Evolutionary conservation across 2,113 vertebrate species (phyloP).

Genomic region (Struthidea cinerea): DNA sequence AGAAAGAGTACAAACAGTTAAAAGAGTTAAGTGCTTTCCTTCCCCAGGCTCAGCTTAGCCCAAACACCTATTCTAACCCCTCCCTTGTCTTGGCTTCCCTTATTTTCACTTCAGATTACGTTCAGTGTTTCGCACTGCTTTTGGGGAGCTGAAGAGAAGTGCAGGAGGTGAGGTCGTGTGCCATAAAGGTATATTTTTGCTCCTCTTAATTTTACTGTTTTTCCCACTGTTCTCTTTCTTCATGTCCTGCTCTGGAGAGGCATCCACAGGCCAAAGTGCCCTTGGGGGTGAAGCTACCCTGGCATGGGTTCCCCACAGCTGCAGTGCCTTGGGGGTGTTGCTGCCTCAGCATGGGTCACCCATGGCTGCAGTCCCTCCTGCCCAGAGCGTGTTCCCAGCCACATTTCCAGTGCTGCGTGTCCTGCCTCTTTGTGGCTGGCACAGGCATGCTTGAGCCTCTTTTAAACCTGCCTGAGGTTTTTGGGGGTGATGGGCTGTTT

Average conservation of each 20-base stretch:
- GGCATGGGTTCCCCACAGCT: not conserved
- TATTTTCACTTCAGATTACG: not conserved
- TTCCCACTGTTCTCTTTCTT: not conserved
- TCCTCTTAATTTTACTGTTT: not conserved
- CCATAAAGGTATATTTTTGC: not conserved
- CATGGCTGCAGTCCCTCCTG: not conserved
- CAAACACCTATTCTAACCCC: not conserved
- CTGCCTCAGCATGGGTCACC: not conserved
- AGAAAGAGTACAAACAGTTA: not conserved
- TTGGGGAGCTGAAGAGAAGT: not conserved
- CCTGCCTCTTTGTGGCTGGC: rapidly evolving
- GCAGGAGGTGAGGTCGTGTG: not conserved
- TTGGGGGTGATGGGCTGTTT: not conserved
- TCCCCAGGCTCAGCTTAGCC: not conserved
- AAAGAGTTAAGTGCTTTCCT: not conserved
- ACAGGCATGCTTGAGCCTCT: not conserved
- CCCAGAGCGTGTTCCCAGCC: rapidly evolving
- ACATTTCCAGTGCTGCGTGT: rapidly evolving
- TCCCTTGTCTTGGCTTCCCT: not conserved
- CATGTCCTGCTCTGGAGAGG: not conserved
- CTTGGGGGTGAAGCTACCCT: not conserved
- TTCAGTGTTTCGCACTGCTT: not conserved
- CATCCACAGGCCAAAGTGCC: not conserved
- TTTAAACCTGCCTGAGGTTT: not conserved
- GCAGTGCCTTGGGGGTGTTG: too few species aligned